A percentile compares a stretch with the other conserved stretches of the same genome.
These are phyloP conservation scores for Helarctos malayanus DNA, from an alignment of 2,797 vertebrate species.

Conservation along the genomic window DNA sequence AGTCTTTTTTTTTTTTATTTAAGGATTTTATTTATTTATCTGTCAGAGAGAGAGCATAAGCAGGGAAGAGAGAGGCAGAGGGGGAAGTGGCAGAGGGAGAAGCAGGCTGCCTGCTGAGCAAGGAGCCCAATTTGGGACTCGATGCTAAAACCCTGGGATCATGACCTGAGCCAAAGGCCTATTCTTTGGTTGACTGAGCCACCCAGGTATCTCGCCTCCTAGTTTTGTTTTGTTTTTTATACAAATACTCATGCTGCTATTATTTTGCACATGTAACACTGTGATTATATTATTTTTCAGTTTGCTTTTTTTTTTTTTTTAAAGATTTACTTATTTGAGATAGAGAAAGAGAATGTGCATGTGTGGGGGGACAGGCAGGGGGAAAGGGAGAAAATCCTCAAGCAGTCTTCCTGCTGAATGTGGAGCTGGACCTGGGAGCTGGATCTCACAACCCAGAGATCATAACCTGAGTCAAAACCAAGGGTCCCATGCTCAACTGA, in stretches of 20 bases:
- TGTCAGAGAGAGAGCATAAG: background rate
- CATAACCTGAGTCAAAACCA: background rate
- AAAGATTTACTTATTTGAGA: background rate
- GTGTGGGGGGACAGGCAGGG: background rate
- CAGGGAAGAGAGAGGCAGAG: background rate
- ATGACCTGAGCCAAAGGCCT: too few relatives aligned
- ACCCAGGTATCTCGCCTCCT: too few relatives aligned
- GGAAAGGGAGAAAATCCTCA: background rate
- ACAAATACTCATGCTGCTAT: background rate
- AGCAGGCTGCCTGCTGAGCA: background rate
- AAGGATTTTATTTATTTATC: background rate
- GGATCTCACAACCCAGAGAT: background rate
- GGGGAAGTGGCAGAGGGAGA: background rate
- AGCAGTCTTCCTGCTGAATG: background rate
- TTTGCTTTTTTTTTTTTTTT: background rate
- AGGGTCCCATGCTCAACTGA: background rate
- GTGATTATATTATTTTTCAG: background rate
- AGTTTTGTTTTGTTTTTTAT: background rate
- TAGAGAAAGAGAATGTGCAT: background rate
- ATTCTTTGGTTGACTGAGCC: too few relatives aligned
- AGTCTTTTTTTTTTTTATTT: background rate
- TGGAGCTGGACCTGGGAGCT: background rate
- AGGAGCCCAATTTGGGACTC: too few relatives aligned
- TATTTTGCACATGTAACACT: background rate
- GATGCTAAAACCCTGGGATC: too few relatives aligned